phyloP scores from a whole-genome alignment of 2,113 vertebrate species.

The Mobula birostris region DNA sequence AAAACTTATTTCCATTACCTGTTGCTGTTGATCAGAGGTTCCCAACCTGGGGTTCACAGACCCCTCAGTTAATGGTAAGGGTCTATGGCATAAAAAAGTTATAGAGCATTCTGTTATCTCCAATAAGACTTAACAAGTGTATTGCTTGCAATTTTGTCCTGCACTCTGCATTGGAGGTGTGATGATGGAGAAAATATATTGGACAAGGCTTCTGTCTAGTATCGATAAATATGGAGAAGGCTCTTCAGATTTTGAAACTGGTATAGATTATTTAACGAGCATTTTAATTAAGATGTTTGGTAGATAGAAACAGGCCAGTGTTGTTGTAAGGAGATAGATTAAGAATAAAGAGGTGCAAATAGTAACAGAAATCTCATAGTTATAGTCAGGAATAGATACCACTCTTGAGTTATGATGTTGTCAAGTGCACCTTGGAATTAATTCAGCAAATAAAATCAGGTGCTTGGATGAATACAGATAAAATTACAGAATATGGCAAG shows the following conservation, averaged over 20 bases:
- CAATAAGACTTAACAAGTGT: too few species aligned
- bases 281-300: neutral
- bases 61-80: too few species aligned
- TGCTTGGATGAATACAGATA: neutral
- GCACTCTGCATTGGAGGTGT: neutral
- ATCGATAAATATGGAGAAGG: neutral
- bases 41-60: too few species aligned
- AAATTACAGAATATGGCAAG: neutral
- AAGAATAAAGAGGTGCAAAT: neutral
- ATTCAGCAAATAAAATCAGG: neutral
- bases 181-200: neutral
- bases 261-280: neutral
- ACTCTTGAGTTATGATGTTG: neutral
- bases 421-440: neutral
- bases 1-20: neutral
- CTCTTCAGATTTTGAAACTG: too few species aligned
- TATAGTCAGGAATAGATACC: neutral
- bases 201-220: neutral
- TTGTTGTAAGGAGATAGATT: neutral
- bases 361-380: neutral
- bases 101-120: neutral
- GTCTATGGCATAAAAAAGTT: too few species aligned
- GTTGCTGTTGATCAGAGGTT: neutral
- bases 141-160: neutral
- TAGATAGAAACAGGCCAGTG: neutral